Evolutionary conservation across 2,888 invertebrate species (phyloP), one percentile per base, ranked within the genome.

Genomic region (Drosophila meridionalis): DNA sequence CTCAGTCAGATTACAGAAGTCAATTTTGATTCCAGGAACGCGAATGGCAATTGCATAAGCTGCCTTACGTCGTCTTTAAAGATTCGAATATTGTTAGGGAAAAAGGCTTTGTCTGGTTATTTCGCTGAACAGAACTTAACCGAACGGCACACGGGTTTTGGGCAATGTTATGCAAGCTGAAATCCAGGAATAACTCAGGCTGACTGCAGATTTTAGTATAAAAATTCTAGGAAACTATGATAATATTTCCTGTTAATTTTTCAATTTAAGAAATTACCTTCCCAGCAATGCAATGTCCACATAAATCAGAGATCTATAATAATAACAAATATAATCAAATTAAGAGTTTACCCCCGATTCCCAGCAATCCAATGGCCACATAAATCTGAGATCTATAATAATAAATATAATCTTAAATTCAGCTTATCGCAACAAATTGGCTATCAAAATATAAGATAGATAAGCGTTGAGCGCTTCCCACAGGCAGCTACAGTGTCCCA

Each of bases 101-200:
- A n/a, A 70, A 72, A 68, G 69, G 48, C 58, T 61, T 76, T 76
- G 67, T 66, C 56, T 47, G 74, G 62, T 58, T 70, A 66, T 69
- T 73, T 58, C 14, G 11, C 14, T 26, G 40, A 30, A 38, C 32
- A 34, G 30, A 64, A n/a, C 2, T 50, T 20, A 50, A 34, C 20
- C 11, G 26, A 11, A 32, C 34, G 38, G 53, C 34, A 36, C 42
- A 36, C 45, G 63, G 50, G 14, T 45, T 4, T 78, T 62, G 12
- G n/a, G 66, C 38, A 79, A 82, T 69, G 20, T 85, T 80, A 83
- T 69, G 69, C n/a, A 81, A 83, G 70, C 28, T 12, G 7, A 7
- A 11, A 6, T 26, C 11, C 14, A 28, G 32, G 6, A 12, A 52
- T 1, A 34, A 6, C 50, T 34, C 8, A n/a, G 43, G 9, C 20